These are phyloP conservation scores for Rissa tridactyla DNA, from an alignment of 2,113 vertebrate species.

Conservation along the genomic window DNA sequence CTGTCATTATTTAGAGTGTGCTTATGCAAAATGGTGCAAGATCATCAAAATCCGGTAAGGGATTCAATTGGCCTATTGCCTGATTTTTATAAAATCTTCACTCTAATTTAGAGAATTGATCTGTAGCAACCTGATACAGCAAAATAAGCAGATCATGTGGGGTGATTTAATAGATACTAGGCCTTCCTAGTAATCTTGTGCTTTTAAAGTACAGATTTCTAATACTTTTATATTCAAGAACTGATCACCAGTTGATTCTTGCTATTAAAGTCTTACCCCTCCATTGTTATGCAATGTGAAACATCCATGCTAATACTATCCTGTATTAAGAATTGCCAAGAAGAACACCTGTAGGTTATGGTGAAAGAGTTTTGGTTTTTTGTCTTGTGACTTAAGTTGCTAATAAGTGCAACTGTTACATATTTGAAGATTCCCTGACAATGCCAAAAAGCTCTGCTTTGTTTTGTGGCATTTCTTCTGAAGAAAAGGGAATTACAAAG, in stretches of 20 bases:
- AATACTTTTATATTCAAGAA: not conserved
- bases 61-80: conserved; percentile 3
- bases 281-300: not conserved
- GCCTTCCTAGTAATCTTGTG: not conserved
- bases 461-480: not conserved
- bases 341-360: not conserved
- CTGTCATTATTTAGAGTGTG: not conserved
- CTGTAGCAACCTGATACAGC: not conserved
- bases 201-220: not conserved
- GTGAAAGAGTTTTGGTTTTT: not conserved
- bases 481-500: not conserved
- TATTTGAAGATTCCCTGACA: not conserved
- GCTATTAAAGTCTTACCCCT: not conserved
- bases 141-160: not conserved
- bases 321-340: not conserved
- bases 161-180: not conserved
- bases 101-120: not conserved
- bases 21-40: not conserved
- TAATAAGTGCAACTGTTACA: not conserved
- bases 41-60: not conserved
- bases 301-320: not conserved
- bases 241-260: not conserved
- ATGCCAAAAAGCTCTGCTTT: not conserved
- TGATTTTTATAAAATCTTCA: not conserved
- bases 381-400: not conserved